Percentiles rank a stretch among this genome's conserved stretches.
These are phyloP conservation scores for Patagioenas fasciata DNA, from an alignment of 2,113 vertebrate genomes.

Conservation along the genomic window DNA sequence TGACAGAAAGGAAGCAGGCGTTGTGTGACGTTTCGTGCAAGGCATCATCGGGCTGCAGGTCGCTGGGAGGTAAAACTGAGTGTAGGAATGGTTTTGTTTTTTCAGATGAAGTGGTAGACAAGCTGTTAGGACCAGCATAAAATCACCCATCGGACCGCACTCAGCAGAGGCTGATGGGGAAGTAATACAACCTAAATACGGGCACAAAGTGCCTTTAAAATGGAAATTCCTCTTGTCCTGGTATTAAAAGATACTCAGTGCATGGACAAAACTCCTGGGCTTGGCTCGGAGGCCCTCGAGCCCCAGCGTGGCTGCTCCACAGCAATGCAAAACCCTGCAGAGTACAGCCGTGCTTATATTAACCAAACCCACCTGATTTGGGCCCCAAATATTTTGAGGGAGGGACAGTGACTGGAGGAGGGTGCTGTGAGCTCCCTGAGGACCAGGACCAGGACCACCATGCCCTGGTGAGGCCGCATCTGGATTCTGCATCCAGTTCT, in stretches of 20 bases:
- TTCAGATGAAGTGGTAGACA: neutral
- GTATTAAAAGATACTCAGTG: rapidly evolving
- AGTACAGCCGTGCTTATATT: rapidly evolving
- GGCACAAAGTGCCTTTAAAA: neutral
- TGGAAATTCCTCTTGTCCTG: neutral
- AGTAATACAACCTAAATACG: neutral
- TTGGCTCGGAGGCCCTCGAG: rapidly evolving
- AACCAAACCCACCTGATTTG: neutral
- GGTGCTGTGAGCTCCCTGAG: neutral
- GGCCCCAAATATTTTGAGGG: neutral
- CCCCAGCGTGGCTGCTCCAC: rapidly evolving
- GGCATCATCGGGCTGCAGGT: neutral
- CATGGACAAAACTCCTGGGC: neutral
- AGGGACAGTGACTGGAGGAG: neutral
- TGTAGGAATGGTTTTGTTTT: neutral
- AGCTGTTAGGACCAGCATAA: rapidly evolving
- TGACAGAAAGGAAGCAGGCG: neutral
- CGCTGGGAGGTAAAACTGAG: neutral
- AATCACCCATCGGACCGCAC: neutral
- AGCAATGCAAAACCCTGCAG: neutral
- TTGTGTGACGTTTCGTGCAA: neutral
- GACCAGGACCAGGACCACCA: no score
- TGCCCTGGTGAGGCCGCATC: no score
- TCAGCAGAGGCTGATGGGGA: rapidly evolving
- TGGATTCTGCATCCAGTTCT: no score